Evolutionary conservation across 2,113 vertebrate species (phyloP).

Genomic region (Felis catus): F.catus_Fca126_mat1.0 CM031415.1:19624001-19624500

Average conservation of each 20-base stretch:
- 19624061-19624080: neutral
- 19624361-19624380: constrained; percentile 61
- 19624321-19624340: constrained; percentile 58
- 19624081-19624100: neutral
- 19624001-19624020: neutral
- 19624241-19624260: neutral
- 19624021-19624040: neutral
- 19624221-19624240: neutral
- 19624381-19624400: constrained; percentile 32
- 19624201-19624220: neutral
- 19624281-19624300: neutral
- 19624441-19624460: constrained; percentile 3
- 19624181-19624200: neutral
- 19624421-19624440: constrained; percentile 21
- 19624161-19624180: neutral
- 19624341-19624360: constrained; percentile 63
- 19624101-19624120: neutral
- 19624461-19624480: constrained; percentile 56
- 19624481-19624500: neutral
- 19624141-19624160: neutral
- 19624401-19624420: constrained; percentile 49
- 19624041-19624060: neutral
- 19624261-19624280: neutral
- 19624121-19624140: neutral
- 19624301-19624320: constrained; percentile 18